A percentile compares a stretch with the other conserved stretches of the same genome.
Conservation (phyloP, 2,888 invertebrate genomes). For the Andrena trimmerana region DNA sequence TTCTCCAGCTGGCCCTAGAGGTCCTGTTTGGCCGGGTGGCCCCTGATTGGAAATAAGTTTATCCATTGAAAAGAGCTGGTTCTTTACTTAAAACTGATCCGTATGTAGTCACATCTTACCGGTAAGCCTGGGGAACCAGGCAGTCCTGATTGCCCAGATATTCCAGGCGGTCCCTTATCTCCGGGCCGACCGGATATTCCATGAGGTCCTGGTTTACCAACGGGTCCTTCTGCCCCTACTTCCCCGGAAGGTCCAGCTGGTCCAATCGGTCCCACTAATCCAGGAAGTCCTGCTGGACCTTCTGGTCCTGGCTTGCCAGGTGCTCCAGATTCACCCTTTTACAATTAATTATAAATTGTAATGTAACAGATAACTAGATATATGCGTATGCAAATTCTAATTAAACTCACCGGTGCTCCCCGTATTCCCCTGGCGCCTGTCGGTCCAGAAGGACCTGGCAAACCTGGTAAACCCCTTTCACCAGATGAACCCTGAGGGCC, state of each 20-base stretch:
- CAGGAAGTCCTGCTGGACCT: conserved; percentile 90
- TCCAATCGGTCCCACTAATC: conserved; percentile 89
- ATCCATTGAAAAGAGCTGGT: not conserved
- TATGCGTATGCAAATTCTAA: not conserved
- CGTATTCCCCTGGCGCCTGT: conserved; percentile 89
- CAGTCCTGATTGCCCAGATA: conserved; percentile 88
- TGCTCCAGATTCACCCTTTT: conserved; percentile 90
- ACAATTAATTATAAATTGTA: not conserved
- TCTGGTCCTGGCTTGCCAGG: conserved; percentile 91
- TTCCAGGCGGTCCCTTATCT: conserved; percentile 91
- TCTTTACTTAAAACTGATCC: not conserved
- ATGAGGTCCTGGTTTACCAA: conserved; percentile 90
- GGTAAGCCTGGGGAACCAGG: conserved; percentile 90
- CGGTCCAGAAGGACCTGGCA: conserved; percentile 88
- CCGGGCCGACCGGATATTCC: conserved; percentile 91
- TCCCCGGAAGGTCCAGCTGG: conserved; percentile 89
- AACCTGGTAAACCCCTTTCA: conserved; percentile 89
- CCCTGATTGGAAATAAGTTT: conserved; percentile 86
- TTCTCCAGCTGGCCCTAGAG: conserved; percentile 90
- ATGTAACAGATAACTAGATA: not conserved
- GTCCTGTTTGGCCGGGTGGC: conserved; percentile 89
- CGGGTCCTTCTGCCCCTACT: conserved; percentile 87
- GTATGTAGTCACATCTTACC: conserved; percentile 84
- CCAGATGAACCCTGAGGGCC: conserved; percentile 91
- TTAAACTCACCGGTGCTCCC: conserved; percentile 87